A percentile compares a stretch with the other conserved stretches of the same genome.
These are phyloP conservation scores for Panagrolaimus sp. DNA, from an alignment of 1,140 invertebrate species.

Conservation along the genomic window DNA sequence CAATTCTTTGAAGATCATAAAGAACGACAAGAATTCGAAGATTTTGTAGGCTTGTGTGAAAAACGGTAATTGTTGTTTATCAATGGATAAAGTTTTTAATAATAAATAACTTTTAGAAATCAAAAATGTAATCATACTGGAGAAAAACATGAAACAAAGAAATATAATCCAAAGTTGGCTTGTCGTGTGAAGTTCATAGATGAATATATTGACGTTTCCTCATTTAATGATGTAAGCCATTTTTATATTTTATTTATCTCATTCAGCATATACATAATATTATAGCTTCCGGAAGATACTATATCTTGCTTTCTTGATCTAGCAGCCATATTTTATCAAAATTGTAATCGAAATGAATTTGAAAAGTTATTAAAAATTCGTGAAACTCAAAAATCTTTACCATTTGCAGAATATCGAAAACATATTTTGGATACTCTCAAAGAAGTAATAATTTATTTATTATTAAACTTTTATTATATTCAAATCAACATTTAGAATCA, in stretches of 20 bases:
- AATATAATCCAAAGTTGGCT: no score
- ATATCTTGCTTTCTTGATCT: not conserved
- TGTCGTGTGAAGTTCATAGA: slow-evolving; percentile 70
- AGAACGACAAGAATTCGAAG: no score
- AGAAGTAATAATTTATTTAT: slow-evolving; percentile 68
- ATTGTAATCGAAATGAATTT: not conserved
- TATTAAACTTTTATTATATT: slow-evolving; percentile 27
- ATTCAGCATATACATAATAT: not conserved
- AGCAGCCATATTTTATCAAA: not conserved
- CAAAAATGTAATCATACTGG: no score
- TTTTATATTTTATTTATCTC: not conserved
- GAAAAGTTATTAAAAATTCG: not conserved
- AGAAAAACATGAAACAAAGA: no score
- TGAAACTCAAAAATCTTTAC: slow-evolving; percentile 68
- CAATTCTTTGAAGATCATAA: no score
- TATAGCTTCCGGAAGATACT: not conserved
- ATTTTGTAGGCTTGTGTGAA: no score
- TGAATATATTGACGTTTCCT: slow-evolving; percentile 9
- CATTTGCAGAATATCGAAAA: slow-evolving; percentile 71
- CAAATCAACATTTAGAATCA: slow-evolving; percentile 62
- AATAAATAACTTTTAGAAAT: no score
- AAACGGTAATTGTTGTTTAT: no score
- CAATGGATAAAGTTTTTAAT: no score
- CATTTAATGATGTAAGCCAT: not conserved
- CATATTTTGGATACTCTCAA: slow-evolving; percentile 76